Evolutionary conservation across 2,113 vertebrate genomes (phyloP).

Genomic region (Laticauda colubrina): DNA sequence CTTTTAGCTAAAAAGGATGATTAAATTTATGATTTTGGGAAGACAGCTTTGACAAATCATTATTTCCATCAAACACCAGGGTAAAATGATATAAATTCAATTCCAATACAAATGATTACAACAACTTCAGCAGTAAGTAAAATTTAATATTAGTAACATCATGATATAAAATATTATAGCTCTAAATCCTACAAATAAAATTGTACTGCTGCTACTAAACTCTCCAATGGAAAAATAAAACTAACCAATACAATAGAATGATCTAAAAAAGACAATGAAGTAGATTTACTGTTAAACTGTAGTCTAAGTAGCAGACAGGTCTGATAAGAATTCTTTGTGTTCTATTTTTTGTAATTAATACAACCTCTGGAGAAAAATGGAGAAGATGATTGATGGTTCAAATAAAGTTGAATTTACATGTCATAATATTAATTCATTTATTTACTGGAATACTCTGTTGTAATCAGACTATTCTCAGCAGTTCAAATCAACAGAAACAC

Average conservation of each 20-base stretch:
- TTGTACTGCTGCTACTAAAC: not conserved
- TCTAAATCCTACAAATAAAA: not conserved
- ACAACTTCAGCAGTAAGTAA: not conserved
- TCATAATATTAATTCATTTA: not conserved
- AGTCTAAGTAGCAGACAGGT: not conserved
- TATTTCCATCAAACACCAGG: not conserved
- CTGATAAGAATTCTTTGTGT: not conserved
- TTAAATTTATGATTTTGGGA: not conserved
- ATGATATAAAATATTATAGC: not conserved
- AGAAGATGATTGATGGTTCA: not conserved
- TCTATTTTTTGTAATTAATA: not conserved
- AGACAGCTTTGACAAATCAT: not conserved
- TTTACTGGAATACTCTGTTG: not conserved
- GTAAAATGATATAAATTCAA: not conserved
- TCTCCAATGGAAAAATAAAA: not conserved
- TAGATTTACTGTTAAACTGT: not conserved
- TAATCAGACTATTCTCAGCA: not conserved
- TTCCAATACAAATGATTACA: not conserved
- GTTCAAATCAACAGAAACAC: not conserved
- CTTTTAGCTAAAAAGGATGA: not conserved
- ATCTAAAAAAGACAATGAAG: not conserved
- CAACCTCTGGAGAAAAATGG: not conserved
- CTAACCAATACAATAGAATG: not conserved
- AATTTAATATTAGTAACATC: not conserved
- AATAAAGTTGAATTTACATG: not conserved